Base-by-base conservation (phyloP, 2,888 invertebrate species). In the Agriopis aurantiaria region DNA sequence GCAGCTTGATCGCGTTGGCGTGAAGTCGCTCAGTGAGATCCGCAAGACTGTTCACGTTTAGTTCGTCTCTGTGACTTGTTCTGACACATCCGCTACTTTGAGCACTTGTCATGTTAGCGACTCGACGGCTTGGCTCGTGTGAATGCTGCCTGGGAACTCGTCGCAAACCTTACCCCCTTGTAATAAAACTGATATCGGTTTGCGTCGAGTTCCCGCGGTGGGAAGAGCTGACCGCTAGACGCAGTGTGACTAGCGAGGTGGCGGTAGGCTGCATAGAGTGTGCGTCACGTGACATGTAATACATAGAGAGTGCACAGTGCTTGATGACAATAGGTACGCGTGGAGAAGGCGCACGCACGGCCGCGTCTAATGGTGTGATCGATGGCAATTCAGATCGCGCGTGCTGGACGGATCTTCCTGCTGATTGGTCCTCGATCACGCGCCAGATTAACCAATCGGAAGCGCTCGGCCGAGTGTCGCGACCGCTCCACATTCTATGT, bases 251-350 rank as follows among this genome's bases (percentile, higher is more conserved):
- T 65, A 83, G 85, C 78, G 80, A 76, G 86, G 86, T 86, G 87
- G 85, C 84, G 88, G 87, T 86, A 85, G 85, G 83, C 85, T 85
- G 73, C 73, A 63, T 83, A 83, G 77, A 76, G 82, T 83, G 85
- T 82, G 84, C 83, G 81, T 84, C 83, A 85, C 83, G 78, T 77
- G 71, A 74, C 61, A 71, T 67, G 68, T 71, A 53, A 71, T 65
- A 73, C 76, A 78, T 82, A 80, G 82, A 75, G 75, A 78, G 74
- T 80, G 83, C 85, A 86, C 85, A 79, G 76, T 69, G 76, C 75
- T 75, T 74, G 67, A 65, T 66, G 68, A 71, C 66, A 62, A 58
- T 72, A 70, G 73, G 71, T 63, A 41, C 45, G 65, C 45, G 56
- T 59, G 55, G 73, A 65, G 51, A 56, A 23, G 72, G 52, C 70